phyloP scores from a whole-genome alignment of 2,113 vertebrate genomes.

The Hydrochoerus hydrochaeris region DNA sequence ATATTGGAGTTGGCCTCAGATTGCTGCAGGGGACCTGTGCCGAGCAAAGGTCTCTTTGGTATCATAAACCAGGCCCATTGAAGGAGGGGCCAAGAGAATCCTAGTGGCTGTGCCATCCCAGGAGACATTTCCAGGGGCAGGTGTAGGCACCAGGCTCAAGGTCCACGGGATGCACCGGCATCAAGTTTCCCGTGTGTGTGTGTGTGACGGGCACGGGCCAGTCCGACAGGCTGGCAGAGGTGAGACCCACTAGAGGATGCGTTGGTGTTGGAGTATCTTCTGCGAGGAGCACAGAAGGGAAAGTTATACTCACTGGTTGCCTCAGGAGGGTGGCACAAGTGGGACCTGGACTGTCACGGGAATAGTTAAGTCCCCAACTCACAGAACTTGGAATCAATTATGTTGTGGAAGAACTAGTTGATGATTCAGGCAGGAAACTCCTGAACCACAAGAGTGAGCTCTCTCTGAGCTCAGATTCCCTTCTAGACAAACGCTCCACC shows the following conservation, averaged over 20 bases:
- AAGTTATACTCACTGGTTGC: background rate
- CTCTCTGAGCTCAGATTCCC: background rate
- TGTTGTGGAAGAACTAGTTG: background rate
- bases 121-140: background rate
- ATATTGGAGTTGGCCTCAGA: background rate
- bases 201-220: background rate
- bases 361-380: background rate
- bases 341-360: background rate
- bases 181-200: background rate
- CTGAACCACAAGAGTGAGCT: background rate
- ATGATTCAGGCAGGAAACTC: background rate
- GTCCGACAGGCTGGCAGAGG: background rate
- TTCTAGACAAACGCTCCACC: background rate
- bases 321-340: background rate
- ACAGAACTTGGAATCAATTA: background rate
- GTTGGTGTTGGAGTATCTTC: background rate
- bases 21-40: background rate
- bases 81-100: background rate
- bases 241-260: background rate
- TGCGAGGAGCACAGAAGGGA: background rate
- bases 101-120: background rate
- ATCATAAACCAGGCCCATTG: background rate
- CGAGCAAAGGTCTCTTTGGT: slow-evolving; percentile 47
- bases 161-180: accelerated
- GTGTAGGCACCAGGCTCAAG: background rate